phyloP scores from a whole-genome alignment of 2,888 invertebrate genomes.

The Pheosia tremula region DNA sequence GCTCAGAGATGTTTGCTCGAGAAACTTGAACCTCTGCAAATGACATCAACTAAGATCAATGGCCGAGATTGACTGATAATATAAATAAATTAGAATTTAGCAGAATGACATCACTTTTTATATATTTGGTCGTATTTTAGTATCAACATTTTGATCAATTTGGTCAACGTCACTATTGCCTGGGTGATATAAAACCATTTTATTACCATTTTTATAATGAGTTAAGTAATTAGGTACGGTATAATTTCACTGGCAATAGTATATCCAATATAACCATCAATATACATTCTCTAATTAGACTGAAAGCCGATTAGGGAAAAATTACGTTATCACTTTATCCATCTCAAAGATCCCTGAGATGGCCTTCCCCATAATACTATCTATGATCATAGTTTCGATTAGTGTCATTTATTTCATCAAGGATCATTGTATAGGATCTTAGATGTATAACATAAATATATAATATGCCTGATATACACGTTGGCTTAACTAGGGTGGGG shows the following conservation, averaged over 20 bases:
- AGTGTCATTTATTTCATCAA: too few species aligned
- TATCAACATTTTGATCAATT: conserved; percentile 2
- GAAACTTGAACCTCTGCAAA: background rate
- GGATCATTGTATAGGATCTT: too few species aligned
- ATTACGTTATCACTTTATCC: too few species aligned
- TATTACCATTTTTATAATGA: conserved; percentile 13
- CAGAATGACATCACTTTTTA: conserved; percentile 2
- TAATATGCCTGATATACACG: too few species aligned
- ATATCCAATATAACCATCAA: background rate
- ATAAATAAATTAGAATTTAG: conserved; percentile 11
- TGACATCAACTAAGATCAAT: conserved; percentile 5
- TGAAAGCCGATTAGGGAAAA: too few species aligned
- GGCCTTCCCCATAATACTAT: too few species aligned
- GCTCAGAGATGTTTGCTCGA: too few species aligned
- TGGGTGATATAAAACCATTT: conserved; percentile 13
- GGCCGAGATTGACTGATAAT: conserved; percentile 7
- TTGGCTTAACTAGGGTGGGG: too few species aligned
- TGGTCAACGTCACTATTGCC: conserved; percentile 8
- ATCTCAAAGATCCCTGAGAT: too few species aligned
- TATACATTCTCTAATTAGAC: too few species aligned
- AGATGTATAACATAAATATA: too few species aligned
- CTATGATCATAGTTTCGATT: too few species aligned
- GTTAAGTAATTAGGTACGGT: conserved; percentile 17
- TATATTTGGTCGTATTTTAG: conserved; percentile 3
- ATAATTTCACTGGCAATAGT: conserved; percentile 6